Percentiles rank a stretch among this genome's conserved stretches.
These are phyloP conservation scores for Buathra laborator DNA, from an alignment of 2,888 invertebrate genomes.

Conservation along the genomic window DNA sequence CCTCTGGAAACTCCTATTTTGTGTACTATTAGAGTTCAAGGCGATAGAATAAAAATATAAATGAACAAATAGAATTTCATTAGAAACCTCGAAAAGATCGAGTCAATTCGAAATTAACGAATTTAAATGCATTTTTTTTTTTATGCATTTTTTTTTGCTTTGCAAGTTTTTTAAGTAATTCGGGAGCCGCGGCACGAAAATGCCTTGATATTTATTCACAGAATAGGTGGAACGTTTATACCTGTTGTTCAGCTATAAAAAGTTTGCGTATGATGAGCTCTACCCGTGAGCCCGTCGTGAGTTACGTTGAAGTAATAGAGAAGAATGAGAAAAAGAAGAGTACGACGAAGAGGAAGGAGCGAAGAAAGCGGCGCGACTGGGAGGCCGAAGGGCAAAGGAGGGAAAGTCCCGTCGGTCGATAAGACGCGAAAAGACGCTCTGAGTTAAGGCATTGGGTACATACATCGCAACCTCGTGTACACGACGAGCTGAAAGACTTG, in stretches of 20 bases:
- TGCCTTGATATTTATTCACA: constrained; percentile 58
- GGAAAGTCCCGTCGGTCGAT: constrained; percentile 73
- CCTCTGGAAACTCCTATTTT: too few species aligned
- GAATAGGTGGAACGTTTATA: background rate
- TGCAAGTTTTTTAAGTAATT: too few species aligned
- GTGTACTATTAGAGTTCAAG: too few species aligned
- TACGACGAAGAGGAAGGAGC: constrained; percentile 1
- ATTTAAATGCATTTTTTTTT: too few species aligned
- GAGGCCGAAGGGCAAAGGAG: constrained; percentile 60
- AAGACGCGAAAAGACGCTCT: constrained; percentile 74
- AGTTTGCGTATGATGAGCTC: background rate
- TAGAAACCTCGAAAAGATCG: too few species aligned
- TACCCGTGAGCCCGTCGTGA: background rate
- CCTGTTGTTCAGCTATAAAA: background rate
- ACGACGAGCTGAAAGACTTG: constrained; percentile 4
- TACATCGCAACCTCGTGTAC: constrained; percentile 8
- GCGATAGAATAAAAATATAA: too few species aligned
- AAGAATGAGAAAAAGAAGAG: constrained; percentile 31
- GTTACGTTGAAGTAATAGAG: constrained; percentile 42
- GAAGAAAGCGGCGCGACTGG: background rate
- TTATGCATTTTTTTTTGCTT: too few species aligned
- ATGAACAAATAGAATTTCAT: too few species aligned
- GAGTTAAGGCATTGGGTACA: constrained; percentile 13
- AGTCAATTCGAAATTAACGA: too few species aligned
- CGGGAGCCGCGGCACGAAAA: too few species aligned